These are phyloP conservation scores for Macaria notata DNA, from an alignment of 2,888 invertebrate species.

Conservation along the genomic window DNA sequence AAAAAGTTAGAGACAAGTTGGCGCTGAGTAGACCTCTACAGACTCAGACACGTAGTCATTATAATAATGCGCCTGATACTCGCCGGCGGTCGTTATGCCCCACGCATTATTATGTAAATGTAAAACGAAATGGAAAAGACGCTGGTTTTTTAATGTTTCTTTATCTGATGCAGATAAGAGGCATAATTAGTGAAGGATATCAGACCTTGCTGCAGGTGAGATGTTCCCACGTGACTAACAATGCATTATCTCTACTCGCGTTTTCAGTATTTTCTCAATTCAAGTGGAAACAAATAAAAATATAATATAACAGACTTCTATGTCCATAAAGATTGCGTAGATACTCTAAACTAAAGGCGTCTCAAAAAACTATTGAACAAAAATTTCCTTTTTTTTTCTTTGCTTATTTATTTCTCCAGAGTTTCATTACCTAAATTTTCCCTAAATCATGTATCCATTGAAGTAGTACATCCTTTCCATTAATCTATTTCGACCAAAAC, in stretches of 20 bases:
- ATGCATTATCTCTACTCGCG: not conserved
- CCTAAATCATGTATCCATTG: too few relatives aligned
- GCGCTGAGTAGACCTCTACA: constrained; percentile 34
- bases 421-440: too few relatives aligned
- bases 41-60: constrained; percentile 49
- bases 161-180: constrained; percentile 75
- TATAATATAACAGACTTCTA: too few relatives aligned
- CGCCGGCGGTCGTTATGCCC: constrained; percentile 69
- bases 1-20: constrained; percentile 54
- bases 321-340: too few relatives aligned
- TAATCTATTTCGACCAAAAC: too few relatives aligned
- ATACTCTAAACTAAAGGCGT: too few relatives aligned
- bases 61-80: constrained; percentile 63
- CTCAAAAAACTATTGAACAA: too few relatives aligned
- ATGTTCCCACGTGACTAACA: constrained; percentile 60
- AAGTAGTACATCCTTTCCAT: too few relatives aligned
- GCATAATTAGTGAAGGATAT: constrained; percentile 71
- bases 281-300: too few relatives aligned
- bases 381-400: too few relatives aligned
- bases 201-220: constrained; percentile 59
- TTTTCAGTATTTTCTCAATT: too few relatives aligned
- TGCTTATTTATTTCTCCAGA: too few relatives aligned
- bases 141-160: constrained; percentile 56
- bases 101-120: constrained; percentile 79
- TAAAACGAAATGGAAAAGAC: constrained; percentile 71